Evolutionary conservation across 1,140 invertebrate species (phyloP).

Genomic region (Wiebesia pumilae): DNA sequence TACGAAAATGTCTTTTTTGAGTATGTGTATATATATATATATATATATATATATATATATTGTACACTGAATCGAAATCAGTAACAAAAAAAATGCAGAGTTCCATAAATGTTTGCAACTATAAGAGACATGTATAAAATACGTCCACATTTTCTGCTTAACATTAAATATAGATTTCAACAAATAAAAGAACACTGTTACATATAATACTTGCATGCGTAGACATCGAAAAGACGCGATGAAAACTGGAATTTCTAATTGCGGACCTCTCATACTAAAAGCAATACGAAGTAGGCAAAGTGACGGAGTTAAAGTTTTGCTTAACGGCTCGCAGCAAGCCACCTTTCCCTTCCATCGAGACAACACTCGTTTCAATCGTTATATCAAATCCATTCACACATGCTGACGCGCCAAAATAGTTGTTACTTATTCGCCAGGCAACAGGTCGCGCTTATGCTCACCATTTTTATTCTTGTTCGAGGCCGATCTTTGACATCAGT

Average conservation of each 20-base stretch:
- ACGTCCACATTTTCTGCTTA: not conserved
- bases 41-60: too few species aligned
- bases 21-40: too few species aligned
- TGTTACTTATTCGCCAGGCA: slow-evolving; percentile 50
- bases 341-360: slow-evolving; percentile 60
- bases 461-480: slow-evolving; percentile 23
- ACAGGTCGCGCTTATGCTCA: not conserved
- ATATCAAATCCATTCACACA: slow-evolving; percentile 58
- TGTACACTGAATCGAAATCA: too few species aligned
- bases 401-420: slow-evolving; percentile 65
- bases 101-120: not conserved
- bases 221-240: not conserved
- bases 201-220: not conserved
- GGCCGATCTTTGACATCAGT: not conserved
- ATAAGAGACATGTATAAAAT: not conserved
- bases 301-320: slow-evolving; percentile 31
- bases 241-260: slow-evolving; percentile 5
- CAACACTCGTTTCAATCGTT: slow-evolving; percentile 49
- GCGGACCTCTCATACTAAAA: not conserved
- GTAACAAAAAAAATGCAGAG: not conserved
- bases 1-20: too few species aligned
- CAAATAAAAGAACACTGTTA: not conserved
- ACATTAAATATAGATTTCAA: too few species aligned
- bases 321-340: slow-evolving; percentile 12
- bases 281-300: not conserved